Evolutionary conservation across 2,797 vertebrate genomes (phyloP), one percentile per base, ranked within the genome.

Genomic region (Melanotaenia trifasciata): DNA sequence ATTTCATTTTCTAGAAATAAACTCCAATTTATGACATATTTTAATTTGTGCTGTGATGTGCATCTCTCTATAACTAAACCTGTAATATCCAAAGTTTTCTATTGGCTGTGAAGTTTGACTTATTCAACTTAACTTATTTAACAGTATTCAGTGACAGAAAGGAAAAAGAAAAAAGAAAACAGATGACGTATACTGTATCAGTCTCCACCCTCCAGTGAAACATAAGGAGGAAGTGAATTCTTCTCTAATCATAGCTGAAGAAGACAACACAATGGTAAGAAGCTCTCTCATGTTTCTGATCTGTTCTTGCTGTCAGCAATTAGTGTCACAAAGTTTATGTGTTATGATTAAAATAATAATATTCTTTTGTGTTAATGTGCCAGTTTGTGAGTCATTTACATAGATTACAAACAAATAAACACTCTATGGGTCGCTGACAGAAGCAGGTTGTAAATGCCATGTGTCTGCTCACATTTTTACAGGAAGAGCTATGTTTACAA

Each of bases 231-330:
- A 63, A 61, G 22, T 47, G 0, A 5, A 14, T 0, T 22, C 3
- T 24, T 5, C 0, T 1, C 0, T 7, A 0, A 24, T 0, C 12
- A 1, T 1, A 5, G 4, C 47, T 30, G 10, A 16, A 7, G 5
- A 1, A 11, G 1, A 6, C 10, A 18, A 5, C 35, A 58, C 0
- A 0, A 87, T 74, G 86, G 88, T 90, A 62, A 70, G 84, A 22
- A 4, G 30, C 11, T 26, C 47, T 67, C 13, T 60, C 30, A 5
- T 64, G 8, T 51, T 13, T 71, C 7, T 74, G 7, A 58, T 47
- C 38, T 33, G 0, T 43, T 62, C 54, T 16, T 51, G 10, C 36
- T 62, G 54, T 62, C n/a, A 33, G 10, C 1, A 16, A 22, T 26
- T 10, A 14, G 38, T 20, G 14, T n/a, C 8, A 13, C 16, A 33